A percentile compares a stretch with the other conserved stretches of the same genome.
Evolutionary conservation across 2,888 invertebrate species (phyloP).

Genomic region (Thereva nobilitata): DNA sequence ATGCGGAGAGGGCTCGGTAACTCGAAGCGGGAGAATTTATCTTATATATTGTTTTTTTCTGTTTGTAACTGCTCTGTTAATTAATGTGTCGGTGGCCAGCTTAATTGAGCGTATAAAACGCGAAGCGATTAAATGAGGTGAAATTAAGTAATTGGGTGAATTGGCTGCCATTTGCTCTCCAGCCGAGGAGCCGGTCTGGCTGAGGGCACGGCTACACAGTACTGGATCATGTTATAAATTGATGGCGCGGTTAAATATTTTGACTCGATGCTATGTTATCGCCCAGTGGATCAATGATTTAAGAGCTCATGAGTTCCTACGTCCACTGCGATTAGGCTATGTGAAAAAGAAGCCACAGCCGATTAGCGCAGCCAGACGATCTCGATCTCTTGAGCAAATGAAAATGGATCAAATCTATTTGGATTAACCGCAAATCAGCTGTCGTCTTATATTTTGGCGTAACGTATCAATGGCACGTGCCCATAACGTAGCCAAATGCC

Average conservation of each 20-base stretch:
- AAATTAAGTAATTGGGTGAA: conserved; percentile 37
- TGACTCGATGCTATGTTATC: conserved; percentile 33
- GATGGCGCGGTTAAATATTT: conserved; percentile 34
- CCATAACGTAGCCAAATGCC: background rate
- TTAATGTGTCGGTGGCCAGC: conserved; percentile 28
- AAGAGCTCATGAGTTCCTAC: conserved; percentile 19
- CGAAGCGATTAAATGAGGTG: conserved; percentile 34
- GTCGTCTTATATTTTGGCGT: conserved; percentile 14
- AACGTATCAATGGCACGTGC: background rate
- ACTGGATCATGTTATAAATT: conserved; percentile 21
- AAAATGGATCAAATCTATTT: conserved; percentile 22
- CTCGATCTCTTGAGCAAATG: conserved; percentile 9
- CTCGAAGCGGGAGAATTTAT: background rate
- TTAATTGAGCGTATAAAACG: conserved; percentile 36
- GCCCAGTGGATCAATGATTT: conserved; percentile 27
- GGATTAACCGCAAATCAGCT: conserved; percentile 26
- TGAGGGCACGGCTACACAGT: conserved; percentile 15
- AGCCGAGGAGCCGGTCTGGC: background rate
- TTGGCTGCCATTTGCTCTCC: conserved; percentile 19
- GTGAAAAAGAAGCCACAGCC: background rate
- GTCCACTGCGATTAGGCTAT: conserved; percentile 22
- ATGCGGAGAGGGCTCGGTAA: conserved; percentile 19
- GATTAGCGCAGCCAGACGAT: conserved; percentile 21
- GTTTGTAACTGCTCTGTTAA: conserved; percentile 3
- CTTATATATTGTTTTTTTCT: background rate